Percentiles rank a stretch among this genome's conserved stretches.
phyloP scores from a whole-genome alignment of 2,113 vertebrate genomes.

The Indicator maculatus region DNA sequence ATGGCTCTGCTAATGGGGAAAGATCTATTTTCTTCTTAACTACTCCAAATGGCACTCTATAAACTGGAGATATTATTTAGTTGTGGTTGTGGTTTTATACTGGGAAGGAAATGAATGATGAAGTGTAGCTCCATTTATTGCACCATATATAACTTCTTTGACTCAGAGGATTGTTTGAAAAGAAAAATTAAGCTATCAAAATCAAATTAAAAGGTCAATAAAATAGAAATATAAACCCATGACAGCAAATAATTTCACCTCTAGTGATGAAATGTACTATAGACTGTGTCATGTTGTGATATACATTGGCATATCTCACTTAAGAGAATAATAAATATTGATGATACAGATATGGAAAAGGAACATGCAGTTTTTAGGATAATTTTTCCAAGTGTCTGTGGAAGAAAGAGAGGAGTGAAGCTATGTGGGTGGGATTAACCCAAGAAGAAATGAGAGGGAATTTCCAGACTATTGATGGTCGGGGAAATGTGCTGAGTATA shows the following conservation, averaged over 20 bases:
- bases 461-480: neutral
- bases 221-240: conserved; percentile 48
- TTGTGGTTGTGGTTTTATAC: conserved; percentile 53
- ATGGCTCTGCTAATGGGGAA: conserved; percentile 12
- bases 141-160: neutral
- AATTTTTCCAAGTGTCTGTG: neutral
- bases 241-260: conserved; percentile 6
- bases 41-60: conserved; percentile 27
- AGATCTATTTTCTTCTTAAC: conserved; percentile 50
- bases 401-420: neutral
- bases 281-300: neutral
- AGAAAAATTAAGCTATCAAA: conserved; percentile 50
- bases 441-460: neutral
- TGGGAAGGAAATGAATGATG: conserved; percentile 2
- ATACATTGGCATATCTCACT: neutral
- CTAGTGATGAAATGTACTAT: neutral
- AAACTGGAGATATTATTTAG: conserved; percentile 57
- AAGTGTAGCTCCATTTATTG: conserved; percentile 31
- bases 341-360: neutral
- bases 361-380: neutral
- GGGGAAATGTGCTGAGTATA: neutral
- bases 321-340: conserved; percentile 23
- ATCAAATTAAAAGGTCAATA: conserved; percentile 58
- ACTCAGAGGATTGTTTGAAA: conserved; percentile 25
- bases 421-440: neutral